phyloP scores from a whole-genome alignment of 2,113 vertebrate species.

The Chamaetylas fuelleborni region DNA sequence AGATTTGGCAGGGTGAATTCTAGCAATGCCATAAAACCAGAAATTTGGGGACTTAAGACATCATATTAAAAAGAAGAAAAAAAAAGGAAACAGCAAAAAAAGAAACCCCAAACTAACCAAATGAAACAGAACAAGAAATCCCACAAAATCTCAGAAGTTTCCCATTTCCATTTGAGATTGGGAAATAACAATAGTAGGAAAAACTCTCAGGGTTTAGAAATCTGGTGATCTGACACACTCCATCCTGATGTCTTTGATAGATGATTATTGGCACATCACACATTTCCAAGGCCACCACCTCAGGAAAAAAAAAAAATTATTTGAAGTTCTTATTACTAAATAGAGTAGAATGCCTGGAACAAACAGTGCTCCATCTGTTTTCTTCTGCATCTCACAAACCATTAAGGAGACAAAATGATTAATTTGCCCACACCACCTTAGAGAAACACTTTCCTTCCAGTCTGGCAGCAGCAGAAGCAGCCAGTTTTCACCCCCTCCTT shows the following conservation, averaged over 20 bases:
- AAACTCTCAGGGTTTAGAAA: not conserved
- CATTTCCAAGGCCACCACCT: not conserved
- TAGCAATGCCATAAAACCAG: not conserved
- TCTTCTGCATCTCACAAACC: not conserved
- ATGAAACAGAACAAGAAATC: rapidly evolving
- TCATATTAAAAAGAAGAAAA: rapidly evolving
- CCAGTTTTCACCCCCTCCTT: not conserved
- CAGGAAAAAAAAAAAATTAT: not conserved
- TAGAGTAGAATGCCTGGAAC: not conserved
- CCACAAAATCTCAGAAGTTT: not conserved
- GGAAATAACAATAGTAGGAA: not conserved
- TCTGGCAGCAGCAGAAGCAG: not conserved
- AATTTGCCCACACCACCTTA: not conserved
- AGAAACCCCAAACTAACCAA: not conserved
- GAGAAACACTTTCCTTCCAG: not conserved
- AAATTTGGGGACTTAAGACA: rapidly evolving
- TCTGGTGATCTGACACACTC: not conserved
- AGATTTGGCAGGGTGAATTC: not conserved
- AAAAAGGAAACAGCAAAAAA: not conserved
- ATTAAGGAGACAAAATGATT: not conserved
- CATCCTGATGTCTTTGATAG: not conserved
- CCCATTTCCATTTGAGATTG: not conserved
- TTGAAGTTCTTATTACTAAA: not conserved
- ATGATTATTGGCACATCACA: not conserved
- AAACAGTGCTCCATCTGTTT: slow-evolving; percentile 27